phyloP scores from a whole-genome alignment of 2,113 vertebrate genomes.

The Xiphias gladius region DNA sequence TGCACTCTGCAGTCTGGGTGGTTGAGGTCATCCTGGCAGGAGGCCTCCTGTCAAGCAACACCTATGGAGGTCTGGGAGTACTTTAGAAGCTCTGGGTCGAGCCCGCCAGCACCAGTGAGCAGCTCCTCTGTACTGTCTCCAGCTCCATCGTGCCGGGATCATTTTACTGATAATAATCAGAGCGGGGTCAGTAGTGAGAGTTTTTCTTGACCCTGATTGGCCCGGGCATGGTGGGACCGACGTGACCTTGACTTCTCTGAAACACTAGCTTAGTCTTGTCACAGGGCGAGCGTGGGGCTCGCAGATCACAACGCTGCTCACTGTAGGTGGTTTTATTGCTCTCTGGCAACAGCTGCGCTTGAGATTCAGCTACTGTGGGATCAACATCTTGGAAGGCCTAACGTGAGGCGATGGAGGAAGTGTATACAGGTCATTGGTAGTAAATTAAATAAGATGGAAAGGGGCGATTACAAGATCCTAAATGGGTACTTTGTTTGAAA shows the following conservation, averaged over 20 bases:
- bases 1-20: conserved; percentile 51
- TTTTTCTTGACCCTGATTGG: conserved; percentile 38
- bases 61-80: conserved; percentile 61
- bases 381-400: conserved; percentile 44
- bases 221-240: conserved; percentile 3
- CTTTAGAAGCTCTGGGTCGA: conserved; percentile 21
- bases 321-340: conserved; percentile 53
- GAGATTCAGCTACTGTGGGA: conserved; percentile 57
- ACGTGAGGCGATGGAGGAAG: conserved; percentile 41
- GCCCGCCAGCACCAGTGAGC: conserved; percentile 11
- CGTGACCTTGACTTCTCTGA: conserved; percentile 39
- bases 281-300: conserved; percentile 17
- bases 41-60: conserved; percentile 63
- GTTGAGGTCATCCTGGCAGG: conserved; percentile 65
- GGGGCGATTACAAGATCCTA: conserved; percentile 40
- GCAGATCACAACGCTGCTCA: conserved; percentile 44
- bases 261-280: conserved; percentile 60
- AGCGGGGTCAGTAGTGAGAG: conserved; percentile 20
- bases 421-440: conserved; percentile 13
- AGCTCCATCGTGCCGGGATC: neutral
- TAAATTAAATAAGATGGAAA: conserved; percentile 54
- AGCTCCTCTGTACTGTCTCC: conserved; percentile 30
- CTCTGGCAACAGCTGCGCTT: conserved; percentile 19
- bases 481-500: conserved; percentile 60
- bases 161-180: conserved; percentile 59